Conservation (phyloP, 2,113 vertebrate species). For the Chascanopsetta lugubris region DNA sequence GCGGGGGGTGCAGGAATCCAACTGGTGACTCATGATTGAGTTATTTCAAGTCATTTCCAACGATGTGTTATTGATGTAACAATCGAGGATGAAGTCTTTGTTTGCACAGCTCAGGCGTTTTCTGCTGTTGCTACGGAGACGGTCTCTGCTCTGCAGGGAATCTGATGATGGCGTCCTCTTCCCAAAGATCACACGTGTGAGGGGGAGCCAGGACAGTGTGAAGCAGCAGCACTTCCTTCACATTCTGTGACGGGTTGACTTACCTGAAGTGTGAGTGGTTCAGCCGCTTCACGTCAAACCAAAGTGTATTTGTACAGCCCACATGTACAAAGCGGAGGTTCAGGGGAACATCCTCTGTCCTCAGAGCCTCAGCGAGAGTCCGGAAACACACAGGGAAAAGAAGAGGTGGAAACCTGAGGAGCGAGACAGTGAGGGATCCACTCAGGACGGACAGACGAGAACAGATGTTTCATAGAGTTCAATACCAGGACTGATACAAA, state of each 20-base stretch:
- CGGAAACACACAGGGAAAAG: no score
- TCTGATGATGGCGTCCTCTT: constrained; percentile 49
- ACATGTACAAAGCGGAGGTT: no score
- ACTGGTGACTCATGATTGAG: constrained; percentile 57
- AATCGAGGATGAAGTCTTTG: constrained; percentile 53
- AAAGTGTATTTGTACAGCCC: no score
- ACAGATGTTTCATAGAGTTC: no score
- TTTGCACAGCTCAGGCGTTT: constrained; percentile 53
- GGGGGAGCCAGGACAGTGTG: constrained; percentile 23
- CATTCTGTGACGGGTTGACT: constrained; percentile 28
- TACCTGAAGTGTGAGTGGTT: constrained; percentile 21
- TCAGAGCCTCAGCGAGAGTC: no score
- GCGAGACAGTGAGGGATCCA: no score
- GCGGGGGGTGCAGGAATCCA: constrained; percentile 13
- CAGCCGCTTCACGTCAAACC: constrained; percentile 29
- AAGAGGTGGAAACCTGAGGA: no score
- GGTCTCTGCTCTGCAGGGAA: constrained; percentile 48
- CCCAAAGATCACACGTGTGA: constrained; percentile 28
- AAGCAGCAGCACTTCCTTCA: constrained; percentile 43
- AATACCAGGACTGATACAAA: no score
- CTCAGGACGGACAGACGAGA: no score
- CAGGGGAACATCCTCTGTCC: no score
- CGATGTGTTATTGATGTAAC: constrained; percentile 71
- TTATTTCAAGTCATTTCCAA: constrained; percentile 63
- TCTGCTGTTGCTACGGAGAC: constrained; percentile 67